Evolutionary conservation across 1,140 invertebrate genomes (phyloP), one percentile per base, ranked within the genome.

Genomic region (Agrypnia vestita): DNA sequence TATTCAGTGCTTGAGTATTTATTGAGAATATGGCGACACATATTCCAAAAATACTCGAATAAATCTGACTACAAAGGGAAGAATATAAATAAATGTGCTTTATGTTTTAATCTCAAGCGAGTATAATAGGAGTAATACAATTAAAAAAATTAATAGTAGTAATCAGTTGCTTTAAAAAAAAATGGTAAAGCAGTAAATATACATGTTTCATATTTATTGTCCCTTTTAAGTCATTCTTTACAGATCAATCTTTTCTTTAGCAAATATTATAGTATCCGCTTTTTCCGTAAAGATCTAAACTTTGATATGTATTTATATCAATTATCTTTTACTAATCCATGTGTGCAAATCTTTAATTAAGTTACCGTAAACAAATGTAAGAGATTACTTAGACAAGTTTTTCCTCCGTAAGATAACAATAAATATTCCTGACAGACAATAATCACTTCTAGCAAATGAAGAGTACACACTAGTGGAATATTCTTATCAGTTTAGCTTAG

Each of bases 141-240:
- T 51, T 51, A 4, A 51, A 12, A n/a, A 12, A 51, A 12, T 12
- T 3, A 51, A 51, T 15, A 13, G 49, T 51, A 51, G 49, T 13
- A 51, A 51, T 8, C 11, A 9, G 8, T 13, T 51, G 49, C 49
- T 35, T 35, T 35, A 3, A 35, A 35, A 35, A 35, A 35, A 35
- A 35, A 35, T 35, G 6, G 25, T 35, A 6, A 35, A 35, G 25
- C 25, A 35, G 25, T 35, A 35, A 51, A 51, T n/a, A n/a, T n/a
- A n/a, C n/a, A n/a, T n/a, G n/a, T n/a, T n/a, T n/a, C 11, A 51
- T 51, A 51, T 71, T 71, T 71, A 71, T 71, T 71, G 67, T 71
- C 67, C 46, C 67, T 51, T 47, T 51, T 71, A 17, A 11, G 15
- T 25, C 11, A 21, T 11, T 25, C 64, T 47, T 13, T 71, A 71